Percentiles rank a stretch among this genome's conserved stretches.
Conservation (phyloP, 2,113 vertebrate species). For the Ibidorhyncha struthersii region DNA sequence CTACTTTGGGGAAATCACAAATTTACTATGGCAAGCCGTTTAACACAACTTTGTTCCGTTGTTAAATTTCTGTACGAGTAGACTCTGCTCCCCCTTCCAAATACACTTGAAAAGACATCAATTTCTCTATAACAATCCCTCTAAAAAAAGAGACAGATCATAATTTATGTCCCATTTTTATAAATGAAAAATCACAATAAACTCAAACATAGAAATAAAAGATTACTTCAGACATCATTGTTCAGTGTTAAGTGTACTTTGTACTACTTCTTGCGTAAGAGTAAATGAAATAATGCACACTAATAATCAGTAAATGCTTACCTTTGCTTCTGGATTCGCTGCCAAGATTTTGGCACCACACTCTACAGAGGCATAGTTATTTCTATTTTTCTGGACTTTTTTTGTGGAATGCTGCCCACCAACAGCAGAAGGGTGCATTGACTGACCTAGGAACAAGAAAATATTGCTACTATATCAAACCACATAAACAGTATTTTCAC, state of each 20-base stretch:
- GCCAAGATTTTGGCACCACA: slow-evolving; percentile 98
- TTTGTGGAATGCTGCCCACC: slow-evolving; percentile 87
- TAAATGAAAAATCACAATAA: background rate
- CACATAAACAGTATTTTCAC: background rate
- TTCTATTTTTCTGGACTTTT: slow-evolving; percentile 97
- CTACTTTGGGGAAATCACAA: background rate
- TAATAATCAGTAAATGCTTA: slow-evolving; percentile 56
- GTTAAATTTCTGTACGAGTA: background rate
- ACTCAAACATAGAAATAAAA: background rate
- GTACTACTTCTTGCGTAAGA: background rate
- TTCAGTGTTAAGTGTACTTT: background rate
- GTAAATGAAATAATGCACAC: background rate
- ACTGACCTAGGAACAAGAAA: slow-evolving; percentile 85
- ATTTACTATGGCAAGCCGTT: background rate
- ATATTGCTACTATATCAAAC: background rate
- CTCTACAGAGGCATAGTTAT: slow-evolving; percentile 98
- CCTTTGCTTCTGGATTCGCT: slow-evolving; percentile 97
- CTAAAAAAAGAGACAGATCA: background rate
- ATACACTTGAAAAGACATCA: background rate
- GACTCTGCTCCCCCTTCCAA: background rate
- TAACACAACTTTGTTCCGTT: background rate
- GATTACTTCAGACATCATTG: background rate
- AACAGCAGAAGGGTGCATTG: slow-evolving; percentile 86
- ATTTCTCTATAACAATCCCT: background rate
- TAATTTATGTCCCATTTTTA: background rate